Conservation (phyloP, 2,888 invertebrate genomes). For the Drosophila meridiana region DNA sequence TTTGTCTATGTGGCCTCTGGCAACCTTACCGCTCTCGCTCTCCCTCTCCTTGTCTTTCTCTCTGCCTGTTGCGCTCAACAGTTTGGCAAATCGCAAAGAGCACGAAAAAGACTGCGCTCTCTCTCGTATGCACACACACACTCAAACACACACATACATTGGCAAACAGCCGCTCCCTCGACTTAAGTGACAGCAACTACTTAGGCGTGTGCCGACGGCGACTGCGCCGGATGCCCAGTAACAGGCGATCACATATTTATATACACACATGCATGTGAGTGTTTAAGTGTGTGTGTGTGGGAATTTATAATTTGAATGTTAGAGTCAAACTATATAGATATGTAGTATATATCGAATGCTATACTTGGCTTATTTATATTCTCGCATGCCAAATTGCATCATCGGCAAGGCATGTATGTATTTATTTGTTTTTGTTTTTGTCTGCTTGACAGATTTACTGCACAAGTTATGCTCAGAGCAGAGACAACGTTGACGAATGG, state of each 20-base stretch:
- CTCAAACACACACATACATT: constrained; percentile 22
- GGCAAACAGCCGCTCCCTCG: constrained; percentile 62
- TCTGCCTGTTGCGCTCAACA: constrained; percentile 11
- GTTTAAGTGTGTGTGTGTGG: constrained; percentile 9
- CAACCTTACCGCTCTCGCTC: constrained; percentile 8
- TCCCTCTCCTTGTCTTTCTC: constrained; percentile 9
- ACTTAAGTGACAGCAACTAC: constrained; percentile 75
- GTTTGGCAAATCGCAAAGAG: constrained; percentile 45
- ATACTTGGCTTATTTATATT: constrained; percentile 47
- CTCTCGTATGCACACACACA: constrained; percentile 13
- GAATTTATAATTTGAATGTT: constrained; percentile 39
- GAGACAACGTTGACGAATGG: constrained; percentile 31
- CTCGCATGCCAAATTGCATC: constrained; percentile 66
- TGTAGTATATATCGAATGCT: constrained; percentile 19
- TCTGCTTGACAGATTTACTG: constrained; percentile 51
- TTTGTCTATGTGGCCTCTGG: constrained; percentile 52
- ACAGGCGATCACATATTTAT: constrained; percentile 30
- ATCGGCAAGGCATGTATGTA: constrained; percentile 35
- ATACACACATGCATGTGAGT: not conserved
- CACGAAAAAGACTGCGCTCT: not conserved
- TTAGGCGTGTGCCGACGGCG: constrained; percentile 63
- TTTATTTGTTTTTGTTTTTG: constrained; percentile 1
- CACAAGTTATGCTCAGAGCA: constrained; percentile 20
- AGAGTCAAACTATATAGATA: constrained; percentile 34
- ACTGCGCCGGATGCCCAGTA: constrained; percentile 43